Percentiles rank a stretch among this genome's conserved stretches.
phyloP scores from a whole-genome alignment of 2,888 invertebrate genomes.

The Panopea generosa region DNA sequence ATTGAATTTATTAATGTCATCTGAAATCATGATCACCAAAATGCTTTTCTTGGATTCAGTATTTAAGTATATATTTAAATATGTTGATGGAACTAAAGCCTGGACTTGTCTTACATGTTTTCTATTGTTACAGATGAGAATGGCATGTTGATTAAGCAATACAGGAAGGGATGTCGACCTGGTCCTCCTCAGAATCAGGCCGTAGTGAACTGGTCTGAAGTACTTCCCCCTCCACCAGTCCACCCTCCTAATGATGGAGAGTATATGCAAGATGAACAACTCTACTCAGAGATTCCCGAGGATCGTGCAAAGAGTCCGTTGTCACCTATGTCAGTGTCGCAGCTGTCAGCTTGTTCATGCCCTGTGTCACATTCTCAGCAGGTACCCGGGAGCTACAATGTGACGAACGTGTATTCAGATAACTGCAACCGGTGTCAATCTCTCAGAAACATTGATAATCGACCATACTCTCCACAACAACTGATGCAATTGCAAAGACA shows the following conservation, averaged over 20 bases:
- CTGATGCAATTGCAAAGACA: conserved; percentile 44
- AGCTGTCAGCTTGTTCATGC: conserved; percentile 78
- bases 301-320: conserved; percentile 68
- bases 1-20: no score
- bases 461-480: conserved; percentile 54
- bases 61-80: no score
- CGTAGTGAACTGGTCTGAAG: conserved; percentile 82
- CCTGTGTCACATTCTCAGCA: conserved; percentile 74
- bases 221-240: conserved; percentile 85
- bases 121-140: conserved; percentile 77
- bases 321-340: conserved; percentile 69
- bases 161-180: conserved; percentile 64
- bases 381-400: conserved; percentile 54
- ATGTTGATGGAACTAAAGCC: no score
- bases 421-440: conserved; percentile 72
- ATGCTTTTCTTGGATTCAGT: no score
- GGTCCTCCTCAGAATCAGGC: conserved; percentile 75
- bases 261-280: conserved; percentile 68
- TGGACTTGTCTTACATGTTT: no score
- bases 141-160: conserved; percentile 76
- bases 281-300: conserved; percentile 64
- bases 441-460: conserved; percentile 62
- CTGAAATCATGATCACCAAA: no score
- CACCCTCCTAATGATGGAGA: conserved; percentile 84
- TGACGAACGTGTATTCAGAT: conserved; percentile 69